phyloP scores from a whole-genome alignment of 1,140 invertebrate genomes.

The Yoshiicerus persimilis region DNA sequence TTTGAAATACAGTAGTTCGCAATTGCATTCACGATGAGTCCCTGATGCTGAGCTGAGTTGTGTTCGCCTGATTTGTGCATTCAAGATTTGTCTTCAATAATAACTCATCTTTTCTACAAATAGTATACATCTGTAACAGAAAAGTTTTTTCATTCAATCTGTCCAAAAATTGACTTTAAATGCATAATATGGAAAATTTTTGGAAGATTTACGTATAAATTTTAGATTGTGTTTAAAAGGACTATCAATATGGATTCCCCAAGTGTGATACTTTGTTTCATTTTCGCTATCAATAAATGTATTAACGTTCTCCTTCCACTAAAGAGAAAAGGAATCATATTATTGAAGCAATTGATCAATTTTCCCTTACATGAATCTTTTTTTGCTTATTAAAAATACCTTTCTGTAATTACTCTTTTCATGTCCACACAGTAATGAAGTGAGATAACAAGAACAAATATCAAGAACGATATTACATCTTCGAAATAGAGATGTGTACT shows the following conservation, averaged over 20 bases:
- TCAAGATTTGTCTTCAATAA: no score
- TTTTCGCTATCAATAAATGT: neutral
- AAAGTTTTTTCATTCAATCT: neutral
- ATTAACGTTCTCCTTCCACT: neutral
- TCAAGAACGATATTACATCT: neutral
- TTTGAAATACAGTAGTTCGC: no score
- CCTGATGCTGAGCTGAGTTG: no score
- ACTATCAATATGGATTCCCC: neutral
- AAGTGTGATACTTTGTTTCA: neutral
- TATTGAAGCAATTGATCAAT: no score
- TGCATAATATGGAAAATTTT: neutral
- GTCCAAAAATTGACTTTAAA: no score
- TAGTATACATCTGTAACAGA: neutral
- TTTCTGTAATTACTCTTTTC: neutral
- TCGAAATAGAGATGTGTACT: neutral
- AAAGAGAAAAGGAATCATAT: neutral
- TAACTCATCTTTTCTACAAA: no score
- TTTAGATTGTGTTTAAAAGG: neutral
- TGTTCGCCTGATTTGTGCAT: no score
- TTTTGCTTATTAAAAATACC: neutral
- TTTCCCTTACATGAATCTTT: neutral
- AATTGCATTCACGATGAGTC: no score
- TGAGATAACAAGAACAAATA: neutral
- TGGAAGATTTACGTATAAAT: neutral
- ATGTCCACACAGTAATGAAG: neutral